Base-by-base conservation (phyloP, 2,113 vertebrate genomes). In the Seriola dumerili region DNA sequence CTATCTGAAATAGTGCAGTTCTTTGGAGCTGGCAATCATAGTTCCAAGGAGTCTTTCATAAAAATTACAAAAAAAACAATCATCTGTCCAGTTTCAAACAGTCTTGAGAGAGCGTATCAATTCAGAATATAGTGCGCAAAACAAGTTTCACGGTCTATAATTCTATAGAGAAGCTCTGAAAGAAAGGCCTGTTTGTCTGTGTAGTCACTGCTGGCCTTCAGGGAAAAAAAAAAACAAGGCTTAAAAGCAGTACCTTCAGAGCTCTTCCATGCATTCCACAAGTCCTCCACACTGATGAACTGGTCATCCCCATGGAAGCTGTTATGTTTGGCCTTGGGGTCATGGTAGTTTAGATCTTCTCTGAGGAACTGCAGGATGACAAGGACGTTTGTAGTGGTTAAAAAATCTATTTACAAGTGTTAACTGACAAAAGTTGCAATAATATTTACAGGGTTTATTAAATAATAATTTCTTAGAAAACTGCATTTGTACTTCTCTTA, bases 281-380 rank as follows among this genome's bases (percentile, higher is more conserved):
- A 93, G 80, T 99, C 98, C 57, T 98, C 98, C 93, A 99, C 98
- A 0, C 97, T 99, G 89, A 99, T 99, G 92, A 99, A 96, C 70
- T 99, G 98, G 93, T 99, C 98, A 34, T 99, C 98, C 1, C 98
- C 97, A 25, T 99, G 98, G 92, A 99, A 99, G 75, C 92, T 99
- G 95, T 97, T 99, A 88, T 99, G 98, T 80, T 98, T 99, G 72
- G 97, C 97, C 11, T 98, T 98, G 0, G 98, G 97, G 86, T 99
- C 98, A 2, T 99, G 98, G 84, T 99, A 99, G 86, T 99, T 99
- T 68, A 99, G 91, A 91, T 99, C 98, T 91, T 99, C 98, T 89
- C 98, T 96, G 88, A 99, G 91, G 91, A 99, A 99, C 98, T 99
- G 84, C 66, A 48, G 83, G 72, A 86, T n/a, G 61, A 85, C 88